Evolutionary conservation across 2,113 vertebrate species (phyloP).

Genomic region (Neotoma lepida): DNA sequence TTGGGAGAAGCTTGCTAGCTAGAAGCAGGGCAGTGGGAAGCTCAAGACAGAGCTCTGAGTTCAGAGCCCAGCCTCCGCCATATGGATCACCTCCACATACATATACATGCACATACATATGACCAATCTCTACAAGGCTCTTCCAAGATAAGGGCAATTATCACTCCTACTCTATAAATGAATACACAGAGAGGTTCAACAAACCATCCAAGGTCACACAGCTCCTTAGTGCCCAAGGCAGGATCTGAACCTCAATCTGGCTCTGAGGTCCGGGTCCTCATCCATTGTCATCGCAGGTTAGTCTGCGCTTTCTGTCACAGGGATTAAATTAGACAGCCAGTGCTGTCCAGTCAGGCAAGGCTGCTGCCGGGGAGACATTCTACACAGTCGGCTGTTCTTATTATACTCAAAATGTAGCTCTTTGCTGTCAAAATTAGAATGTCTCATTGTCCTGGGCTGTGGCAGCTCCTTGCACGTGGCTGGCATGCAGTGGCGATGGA

Average conservation of each 20-base stretch:
- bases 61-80: not conserved
- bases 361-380: not conserved
- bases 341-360: too few species aligned
- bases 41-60: not conserved
- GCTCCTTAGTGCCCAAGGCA: not conserved
- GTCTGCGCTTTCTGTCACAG: accelerated
- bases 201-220: not conserved
- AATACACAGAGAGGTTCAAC: not conserved
- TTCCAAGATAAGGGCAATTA: not conserved
- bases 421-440: not conserved
- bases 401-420: not conserved
- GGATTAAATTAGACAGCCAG: accelerated
- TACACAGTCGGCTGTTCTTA: not conserved
- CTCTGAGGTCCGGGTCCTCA: not conserved
- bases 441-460: not conserved
- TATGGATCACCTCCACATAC: not conserved
- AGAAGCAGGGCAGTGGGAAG: not conserved
- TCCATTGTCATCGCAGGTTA: not conserved
- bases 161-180: not conserved
- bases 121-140: not conserved
- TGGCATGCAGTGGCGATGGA: not conserved
- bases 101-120: too few species aligned
- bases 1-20: not conserved
- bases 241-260: not conserved
- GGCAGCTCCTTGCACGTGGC: not conserved